Conservation (phyloP, 2,113 vertebrate genomes). For the Grammomys dolichurus region DNA sequence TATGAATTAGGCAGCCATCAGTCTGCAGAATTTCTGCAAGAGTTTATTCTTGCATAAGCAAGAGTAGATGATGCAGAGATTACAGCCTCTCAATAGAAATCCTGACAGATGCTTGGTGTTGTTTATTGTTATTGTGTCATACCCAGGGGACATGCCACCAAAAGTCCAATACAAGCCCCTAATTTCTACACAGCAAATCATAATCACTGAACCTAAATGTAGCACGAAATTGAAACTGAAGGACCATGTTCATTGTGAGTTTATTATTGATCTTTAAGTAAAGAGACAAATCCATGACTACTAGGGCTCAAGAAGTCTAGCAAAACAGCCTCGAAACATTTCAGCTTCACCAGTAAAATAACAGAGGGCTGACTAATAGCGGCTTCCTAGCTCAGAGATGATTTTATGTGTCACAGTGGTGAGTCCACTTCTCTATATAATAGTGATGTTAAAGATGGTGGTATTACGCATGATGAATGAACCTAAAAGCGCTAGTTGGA, state of each 20-base stretch:
- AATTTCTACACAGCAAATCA: slow-evolving; percentile 66
- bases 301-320: slow-evolving; percentile 85
- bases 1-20: slow-evolving; percentile 43
- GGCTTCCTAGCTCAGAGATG: slow-evolving; percentile 65
- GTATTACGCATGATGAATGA: slow-evolving; percentile 71
- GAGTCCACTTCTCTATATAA: slow-evolving; percentile 72
- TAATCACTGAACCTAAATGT: slow-evolving; percentile 61
- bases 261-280: slow-evolving; percentile 65
- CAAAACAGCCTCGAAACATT: slow-evolving; percentile 87
- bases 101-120: slow-evolving; percentile 27
- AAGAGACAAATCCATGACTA: slow-evolving; percentile 62
- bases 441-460: slow-evolving; percentile 72
- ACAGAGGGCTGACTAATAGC: slow-evolving; percentile 69
- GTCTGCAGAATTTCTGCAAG: slow-evolving; percentile 54
- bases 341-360: slow-evolving; percentile 63
- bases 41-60: slow-evolving; percentile 53
- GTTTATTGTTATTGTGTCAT: slow-evolving; percentile 69
- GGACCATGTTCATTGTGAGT: slow-evolving; percentile 47
- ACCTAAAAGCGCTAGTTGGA: not conserved
- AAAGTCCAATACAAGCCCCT: slow-evolving; percentile 32
- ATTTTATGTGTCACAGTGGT: slow-evolving; percentile 71
- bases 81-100: slow-evolving; percentile 55
- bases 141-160: slow-evolving; percentile 29
- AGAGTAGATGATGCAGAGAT: slow-evolving; percentile 32
- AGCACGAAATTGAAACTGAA: slow-evolving; percentile 32